phyloP scores from a whole-genome alignment of 2,113 vertebrate genomes.

The Bufo gargarizans region DNA sequence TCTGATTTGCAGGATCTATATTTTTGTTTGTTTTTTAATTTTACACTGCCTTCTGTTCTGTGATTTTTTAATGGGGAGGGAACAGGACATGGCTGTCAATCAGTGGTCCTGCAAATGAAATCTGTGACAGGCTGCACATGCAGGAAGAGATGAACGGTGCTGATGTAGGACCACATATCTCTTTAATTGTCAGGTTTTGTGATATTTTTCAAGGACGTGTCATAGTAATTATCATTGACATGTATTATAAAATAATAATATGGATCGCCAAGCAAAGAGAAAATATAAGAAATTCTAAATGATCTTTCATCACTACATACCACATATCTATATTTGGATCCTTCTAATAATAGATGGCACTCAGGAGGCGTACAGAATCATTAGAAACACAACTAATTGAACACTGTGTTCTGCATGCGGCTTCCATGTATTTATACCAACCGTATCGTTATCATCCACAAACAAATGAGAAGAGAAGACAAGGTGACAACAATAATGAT shows the following conservation, averaged over 20 bases:
- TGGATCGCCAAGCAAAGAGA: background rate
- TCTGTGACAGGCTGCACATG: background rate
- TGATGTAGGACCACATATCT: background rate
- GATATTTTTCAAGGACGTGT: background rate
- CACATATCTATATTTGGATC: background rate
- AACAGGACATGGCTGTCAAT: background rate
- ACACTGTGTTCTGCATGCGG: background rate
- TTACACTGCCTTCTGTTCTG: no score
- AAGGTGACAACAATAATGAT: slow-evolving; percentile 25
- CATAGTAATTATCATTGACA: background rate
- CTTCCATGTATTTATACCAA: background rate
- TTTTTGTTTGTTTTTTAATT: no score
- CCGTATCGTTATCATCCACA: background rate
- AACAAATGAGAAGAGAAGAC: background rate
- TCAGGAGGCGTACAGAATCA: background rate
- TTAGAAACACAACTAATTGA: background rate
- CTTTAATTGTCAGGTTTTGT: background rate
- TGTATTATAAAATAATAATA: background rate
- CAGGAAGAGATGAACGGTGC: background rate
- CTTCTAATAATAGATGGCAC: background rate
- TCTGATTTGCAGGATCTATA: no score
- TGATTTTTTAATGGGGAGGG: no score
- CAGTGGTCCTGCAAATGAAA: background rate
- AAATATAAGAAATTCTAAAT: background rate
- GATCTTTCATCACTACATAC: background rate